Evolutionary conservation across 2,113 vertebrate genomes (phyloP).

Genomic region (Vulpes lagopus): DNA sequence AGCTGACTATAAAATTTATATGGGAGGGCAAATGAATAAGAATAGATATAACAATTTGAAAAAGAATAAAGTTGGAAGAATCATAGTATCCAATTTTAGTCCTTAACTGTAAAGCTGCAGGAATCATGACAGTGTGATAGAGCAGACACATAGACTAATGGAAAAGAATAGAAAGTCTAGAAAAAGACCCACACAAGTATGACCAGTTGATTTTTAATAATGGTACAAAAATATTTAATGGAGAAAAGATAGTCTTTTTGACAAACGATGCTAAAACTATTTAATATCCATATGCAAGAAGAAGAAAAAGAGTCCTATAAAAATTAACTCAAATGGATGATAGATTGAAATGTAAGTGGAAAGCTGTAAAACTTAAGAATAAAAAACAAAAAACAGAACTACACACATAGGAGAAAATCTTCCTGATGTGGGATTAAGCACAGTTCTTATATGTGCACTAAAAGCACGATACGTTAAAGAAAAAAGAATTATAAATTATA

Average conservation of each 20-base stretch:
- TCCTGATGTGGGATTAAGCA: not conserved
- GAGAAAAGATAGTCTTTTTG: not conserved
- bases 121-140: not conserved
- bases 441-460: not conserved
- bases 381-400: not conserved
- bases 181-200: not conserved
- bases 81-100: not conserved
- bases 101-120: not conserved
- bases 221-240: not conserved
- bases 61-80: not conserved
- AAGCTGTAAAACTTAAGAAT: not conserved
- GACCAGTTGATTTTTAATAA: not conserved
- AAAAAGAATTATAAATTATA: not conserved
- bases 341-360: not conserved
- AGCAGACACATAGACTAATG: not conserved
- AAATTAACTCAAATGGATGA: constrained; percentile 7
- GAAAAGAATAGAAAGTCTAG: not conserved
- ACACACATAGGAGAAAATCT: not conserved
- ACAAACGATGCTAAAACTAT: not conserved
- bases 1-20: not conserved
- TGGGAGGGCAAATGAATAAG: not conserved
- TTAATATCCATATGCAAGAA: not conserved
- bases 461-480: not conserved
- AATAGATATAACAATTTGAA: not conserved
- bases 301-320: not conserved